phyloP scores from a whole-genome alignment of 2,797 vertebrate genomes.

The Artibeus jamaicensis region DNA sequence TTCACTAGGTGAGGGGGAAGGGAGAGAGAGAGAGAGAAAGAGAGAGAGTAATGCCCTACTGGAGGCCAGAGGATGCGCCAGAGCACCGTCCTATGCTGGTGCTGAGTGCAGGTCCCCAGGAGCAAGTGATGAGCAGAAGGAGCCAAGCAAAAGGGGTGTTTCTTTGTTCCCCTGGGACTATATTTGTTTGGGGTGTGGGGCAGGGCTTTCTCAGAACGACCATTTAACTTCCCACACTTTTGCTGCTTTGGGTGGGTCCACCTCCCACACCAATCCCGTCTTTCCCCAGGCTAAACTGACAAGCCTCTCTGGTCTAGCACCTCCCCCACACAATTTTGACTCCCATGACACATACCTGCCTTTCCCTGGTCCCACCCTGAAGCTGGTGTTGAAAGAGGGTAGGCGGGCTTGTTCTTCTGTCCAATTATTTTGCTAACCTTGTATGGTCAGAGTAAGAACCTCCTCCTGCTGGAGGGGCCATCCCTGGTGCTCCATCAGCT shows the following conservation, averaged over 20 bases:
- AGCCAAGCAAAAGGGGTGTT: not conserved
- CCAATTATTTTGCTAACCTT: not conserved
- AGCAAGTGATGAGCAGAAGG: too few species aligned
- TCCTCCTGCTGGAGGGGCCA: not conserved
- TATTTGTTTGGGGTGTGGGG: not conserved
- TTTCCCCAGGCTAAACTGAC: not conserved
- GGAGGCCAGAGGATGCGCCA: not conserved
- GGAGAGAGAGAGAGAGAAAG: too few species aligned
- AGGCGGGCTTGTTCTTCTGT: not conserved
- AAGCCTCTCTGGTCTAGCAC: not conserved
- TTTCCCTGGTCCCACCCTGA: too few species aligned
- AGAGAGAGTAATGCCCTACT: too few species aligned
- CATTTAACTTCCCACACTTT: not conserved
- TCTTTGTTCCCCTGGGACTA: not conserved
- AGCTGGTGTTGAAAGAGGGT: not conserved
- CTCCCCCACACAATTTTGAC: not conserved
- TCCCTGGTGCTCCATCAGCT: not conserved
- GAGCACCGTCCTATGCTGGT: not conserved
- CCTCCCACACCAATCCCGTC: not conserved
- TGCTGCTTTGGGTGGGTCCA: not conserved
- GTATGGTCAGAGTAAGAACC: not conserved
- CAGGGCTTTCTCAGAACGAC: not conserved
- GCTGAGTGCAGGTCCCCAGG: too few species aligned
- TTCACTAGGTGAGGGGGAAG: too few species aligned
- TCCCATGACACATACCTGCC: not conserved